Percentiles rank a stretch among this genome's conserved stretches.
Evolutionary conservation across 2,113 vertebrate species (phyloP).

Genomic region (Regulus satrapa): DNA sequence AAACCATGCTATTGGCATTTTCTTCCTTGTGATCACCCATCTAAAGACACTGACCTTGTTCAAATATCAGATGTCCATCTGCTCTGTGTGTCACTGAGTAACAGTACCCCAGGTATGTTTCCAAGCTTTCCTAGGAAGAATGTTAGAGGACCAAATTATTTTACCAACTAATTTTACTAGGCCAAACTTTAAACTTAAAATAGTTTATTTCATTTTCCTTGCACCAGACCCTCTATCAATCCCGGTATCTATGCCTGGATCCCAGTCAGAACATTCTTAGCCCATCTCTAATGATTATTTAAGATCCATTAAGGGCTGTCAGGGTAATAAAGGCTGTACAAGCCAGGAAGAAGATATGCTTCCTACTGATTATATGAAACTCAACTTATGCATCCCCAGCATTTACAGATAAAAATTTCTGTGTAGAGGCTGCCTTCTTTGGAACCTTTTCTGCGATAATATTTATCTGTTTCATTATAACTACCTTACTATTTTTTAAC

Average conservation of each 20-base stretch:
- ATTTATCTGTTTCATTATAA: conserved; percentile 13
- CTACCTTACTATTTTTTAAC: neutral
- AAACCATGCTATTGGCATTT: neutral
- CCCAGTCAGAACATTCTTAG: neutral
- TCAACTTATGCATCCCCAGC: neutral
- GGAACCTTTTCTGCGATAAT: neutral
- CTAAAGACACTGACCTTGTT: neutral
- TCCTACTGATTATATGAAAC: neutral
- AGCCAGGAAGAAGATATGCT: neutral
- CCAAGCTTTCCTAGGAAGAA: neutral
- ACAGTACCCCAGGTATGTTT: neutral
- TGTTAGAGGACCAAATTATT: neutral
- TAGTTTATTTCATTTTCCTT: neutral
- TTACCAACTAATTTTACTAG: neutral
- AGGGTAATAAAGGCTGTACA: neutral
- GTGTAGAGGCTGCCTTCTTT: neutral
- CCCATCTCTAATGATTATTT: neutral
- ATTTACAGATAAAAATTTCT: neutral
- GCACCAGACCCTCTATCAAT: neutral
- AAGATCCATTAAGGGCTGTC: neutral
- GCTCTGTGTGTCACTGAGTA: neutral
- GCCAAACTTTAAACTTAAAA: neutral
- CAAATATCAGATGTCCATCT: neutral
- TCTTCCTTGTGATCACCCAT: neutral
- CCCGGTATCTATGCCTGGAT: neutral